These are phyloP conservation scores for Xanthorhoe spadicearia DNA, from an alignment of 2,888 invertebrate species.

Conservation along the genomic window DNA sequence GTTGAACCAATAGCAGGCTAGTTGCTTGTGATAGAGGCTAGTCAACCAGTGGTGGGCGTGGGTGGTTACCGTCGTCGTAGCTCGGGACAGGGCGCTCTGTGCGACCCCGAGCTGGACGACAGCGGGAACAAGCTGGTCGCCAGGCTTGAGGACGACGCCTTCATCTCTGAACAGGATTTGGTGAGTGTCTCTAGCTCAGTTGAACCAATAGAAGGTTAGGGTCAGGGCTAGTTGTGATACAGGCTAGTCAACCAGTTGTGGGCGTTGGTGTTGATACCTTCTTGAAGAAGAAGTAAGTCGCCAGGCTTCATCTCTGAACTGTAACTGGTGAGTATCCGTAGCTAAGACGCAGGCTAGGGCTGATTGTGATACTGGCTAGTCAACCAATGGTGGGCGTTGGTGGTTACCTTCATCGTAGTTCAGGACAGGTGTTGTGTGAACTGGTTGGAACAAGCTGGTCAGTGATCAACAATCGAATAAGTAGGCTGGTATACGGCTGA, in stretches of 20 bases:
- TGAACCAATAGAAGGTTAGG: no score
- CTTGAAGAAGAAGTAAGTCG: slow-evolving; percentile 81
- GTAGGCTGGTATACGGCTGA: no score
- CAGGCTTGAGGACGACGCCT: slow-evolving; percentile 80
- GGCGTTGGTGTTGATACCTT: slow-evolving; percentile 72
- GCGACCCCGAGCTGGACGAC: slow-evolving; percentile 80
- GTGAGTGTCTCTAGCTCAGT: no score
- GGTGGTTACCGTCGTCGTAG: slow-evolving; percentile 76
- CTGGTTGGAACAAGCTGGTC: no score
- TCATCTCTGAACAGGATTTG: slow-evolving; percentile 82
- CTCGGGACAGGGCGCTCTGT: slow-evolving; percentile 74
- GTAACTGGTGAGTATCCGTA: slow-evolving; percentile 79
- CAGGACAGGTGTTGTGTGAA: no score
- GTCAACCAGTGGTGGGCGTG: slow-evolving; percentile 74
- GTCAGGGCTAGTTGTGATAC: neutral
- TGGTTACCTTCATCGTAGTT: no score
- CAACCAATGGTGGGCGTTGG: slow-evolving; percentile 77
- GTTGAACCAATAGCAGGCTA: no score
- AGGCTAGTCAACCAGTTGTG: slow-evolving; percentile 77
- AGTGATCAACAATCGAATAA: no score
- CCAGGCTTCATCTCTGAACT: slow-evolving; percentile 80
- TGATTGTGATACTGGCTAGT: slow-evolving; percentile 56
- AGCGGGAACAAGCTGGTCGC: slow-evolving; percentile 82
- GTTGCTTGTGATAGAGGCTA: slow-evolving; percentile 55
- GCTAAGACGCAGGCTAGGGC: no score